Conservation (phyloP, 2,113 vertebrate species). For the Pluvialis apricaria region DNA sequence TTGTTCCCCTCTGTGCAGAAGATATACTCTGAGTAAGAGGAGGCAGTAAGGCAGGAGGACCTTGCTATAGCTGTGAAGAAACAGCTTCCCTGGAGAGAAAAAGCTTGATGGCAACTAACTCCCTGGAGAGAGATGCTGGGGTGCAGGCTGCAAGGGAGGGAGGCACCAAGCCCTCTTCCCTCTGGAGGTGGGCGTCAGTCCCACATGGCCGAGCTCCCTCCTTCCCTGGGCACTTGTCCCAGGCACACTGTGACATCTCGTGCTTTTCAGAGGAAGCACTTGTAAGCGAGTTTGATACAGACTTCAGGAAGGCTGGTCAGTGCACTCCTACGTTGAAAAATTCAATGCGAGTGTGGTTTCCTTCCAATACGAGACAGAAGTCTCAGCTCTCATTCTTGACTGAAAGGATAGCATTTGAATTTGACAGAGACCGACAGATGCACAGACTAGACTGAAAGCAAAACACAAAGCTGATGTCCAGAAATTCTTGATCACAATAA, state of each 20-base stretch:
- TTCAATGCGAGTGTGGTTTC: rapidly evolving
- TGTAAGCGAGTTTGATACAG: not conserved
- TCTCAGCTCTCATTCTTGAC: not conserved
- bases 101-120: not conserved
- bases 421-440: not conserved
- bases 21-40: not conserved
- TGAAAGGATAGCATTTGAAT: not conserved
- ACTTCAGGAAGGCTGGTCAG: not conserved
- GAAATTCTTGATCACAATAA: not conserved
- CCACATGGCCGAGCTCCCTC: rapidly evolving
- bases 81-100: not conserved
- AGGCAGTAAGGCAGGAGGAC: not conserved
- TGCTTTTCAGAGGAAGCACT: not conserved
- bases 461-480: not conserved
- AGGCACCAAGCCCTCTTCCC: not conserved
- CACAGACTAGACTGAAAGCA: not conserved
- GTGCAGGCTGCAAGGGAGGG: not conserved
- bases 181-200: not conserved
- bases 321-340: not conserved
- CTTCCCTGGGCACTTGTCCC: rapidly evolving
- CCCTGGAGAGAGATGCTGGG: not conserved
- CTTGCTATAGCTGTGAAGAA: not conserved
- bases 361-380: not conserved
- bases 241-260: not conserved
- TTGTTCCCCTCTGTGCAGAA: not conserved